phyloP scores from a whole-genome alignment of 2,888 invertebrate species.

The Furcula furcula region DNA sequence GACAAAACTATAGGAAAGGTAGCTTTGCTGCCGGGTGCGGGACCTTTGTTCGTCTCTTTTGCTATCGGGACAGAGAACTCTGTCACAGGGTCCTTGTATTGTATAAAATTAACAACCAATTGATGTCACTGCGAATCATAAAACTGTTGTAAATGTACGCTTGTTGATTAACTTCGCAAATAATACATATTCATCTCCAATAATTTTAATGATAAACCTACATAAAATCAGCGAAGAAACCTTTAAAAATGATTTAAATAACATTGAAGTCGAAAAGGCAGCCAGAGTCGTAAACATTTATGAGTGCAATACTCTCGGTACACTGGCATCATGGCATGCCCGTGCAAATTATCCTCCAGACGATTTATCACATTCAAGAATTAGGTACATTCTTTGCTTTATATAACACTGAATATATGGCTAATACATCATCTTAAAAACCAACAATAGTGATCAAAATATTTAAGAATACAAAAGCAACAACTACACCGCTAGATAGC shows the following conservation, averaged over 20 bases:
- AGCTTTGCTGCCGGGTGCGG: too few species aligned
- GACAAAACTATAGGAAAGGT: too few species aligned
- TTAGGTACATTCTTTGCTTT: conserved; percentile 32
- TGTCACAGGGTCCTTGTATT: too few species aligned
- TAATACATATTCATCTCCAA: too few species aligned
- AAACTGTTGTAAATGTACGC: too few species aligned
- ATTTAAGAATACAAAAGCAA: conserved; percentile 30
- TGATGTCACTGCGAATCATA: too few species aligned
- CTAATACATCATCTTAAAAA: conserved; percentile 12
- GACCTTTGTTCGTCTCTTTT: too few species aligned
- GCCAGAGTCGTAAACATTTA: conserved; percentile 73
- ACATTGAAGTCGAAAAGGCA: conserved; percentile 60
- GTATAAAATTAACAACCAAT: too few species aligned
- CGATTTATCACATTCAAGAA: conserved; percentile 41
- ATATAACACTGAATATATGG: conserved; percentile 23
- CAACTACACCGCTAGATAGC: conserved; percentile 7
- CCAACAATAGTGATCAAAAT: conserved; percentile 38
- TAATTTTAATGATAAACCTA: too few species aligned
- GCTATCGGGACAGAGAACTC: too few species aligned
- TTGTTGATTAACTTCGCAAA: too few species aligned
- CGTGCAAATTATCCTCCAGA: conserved; percentile 57
- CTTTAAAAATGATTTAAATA: conserved; percentile 67
- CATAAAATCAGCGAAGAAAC: conserved; percentile 38
- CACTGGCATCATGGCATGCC: conserved; percentile 55
- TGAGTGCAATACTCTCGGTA: conserved; percentile 75